phyloP scores from a whole-genome alignment of 23 tunicate genomes.

The Halocynthia roretzi region DNA sequence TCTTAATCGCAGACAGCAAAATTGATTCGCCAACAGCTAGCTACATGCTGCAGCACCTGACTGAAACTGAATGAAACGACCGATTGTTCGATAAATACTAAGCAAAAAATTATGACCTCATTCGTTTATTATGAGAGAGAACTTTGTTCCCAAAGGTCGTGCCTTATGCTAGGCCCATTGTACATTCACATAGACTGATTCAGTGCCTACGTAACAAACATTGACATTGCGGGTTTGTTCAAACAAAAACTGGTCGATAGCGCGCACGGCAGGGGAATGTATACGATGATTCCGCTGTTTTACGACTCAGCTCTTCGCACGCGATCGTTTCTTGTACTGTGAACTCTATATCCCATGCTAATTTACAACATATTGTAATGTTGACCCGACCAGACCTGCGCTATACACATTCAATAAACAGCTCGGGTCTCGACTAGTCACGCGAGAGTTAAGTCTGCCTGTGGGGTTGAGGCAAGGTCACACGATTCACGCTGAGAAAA shows the following conservation, averaged over 20 bases:
- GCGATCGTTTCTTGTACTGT: not conserved
- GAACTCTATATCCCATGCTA: no score
- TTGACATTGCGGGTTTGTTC: conserved; percentile 8
- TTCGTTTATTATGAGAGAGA: conserved; percentile 5
- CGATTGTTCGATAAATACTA: not conserved
- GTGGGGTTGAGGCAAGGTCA: no score
- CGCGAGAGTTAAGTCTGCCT: no score
- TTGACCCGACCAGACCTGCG: no score
- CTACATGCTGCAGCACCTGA: no score
- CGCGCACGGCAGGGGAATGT: conserved; percentile 14
- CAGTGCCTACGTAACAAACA: conserved; percentile 12
- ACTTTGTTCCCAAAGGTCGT: conserved; percentile 16
- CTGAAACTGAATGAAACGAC: not conserved
- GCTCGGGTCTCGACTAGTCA: no score
- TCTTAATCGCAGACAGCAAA: no score
- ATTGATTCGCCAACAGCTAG: no score
- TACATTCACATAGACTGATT: not conserved
- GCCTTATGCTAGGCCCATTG: not conserved
- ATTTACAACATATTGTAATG: no score
- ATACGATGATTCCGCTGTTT: not conserved
- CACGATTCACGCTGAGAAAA: no score
- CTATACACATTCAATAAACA: no score
- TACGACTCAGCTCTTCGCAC: conserved; percentile 10
- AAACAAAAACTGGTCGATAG: conserved; percentile 2
- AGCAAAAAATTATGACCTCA: not conserved